A percentile compares a stretch with the other conserved stretches of the same genome.
phyloP scores from a whole-genome alignment of 2,888 invertebrate genomes.

The Periphyllus acericola region DNA sequence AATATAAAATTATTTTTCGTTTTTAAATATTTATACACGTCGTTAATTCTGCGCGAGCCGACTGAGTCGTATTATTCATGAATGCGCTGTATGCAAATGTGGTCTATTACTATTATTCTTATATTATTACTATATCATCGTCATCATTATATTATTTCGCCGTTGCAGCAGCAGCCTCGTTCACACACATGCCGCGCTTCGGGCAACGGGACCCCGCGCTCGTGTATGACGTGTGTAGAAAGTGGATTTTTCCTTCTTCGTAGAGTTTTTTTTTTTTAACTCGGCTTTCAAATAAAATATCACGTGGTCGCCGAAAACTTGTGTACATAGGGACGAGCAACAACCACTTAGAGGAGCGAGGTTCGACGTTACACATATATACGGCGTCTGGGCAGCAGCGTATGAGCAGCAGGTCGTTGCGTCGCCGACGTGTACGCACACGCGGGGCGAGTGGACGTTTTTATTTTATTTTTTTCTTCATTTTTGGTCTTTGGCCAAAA shows the following conservation, averaged over 20 bases:
- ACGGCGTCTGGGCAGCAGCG: not conserved
- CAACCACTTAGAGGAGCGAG: not conserved
- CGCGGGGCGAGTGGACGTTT: not conserved
- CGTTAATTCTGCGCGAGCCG: conserved; percentile 23
- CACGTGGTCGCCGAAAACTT: not conserved
- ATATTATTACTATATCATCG: not conserved
- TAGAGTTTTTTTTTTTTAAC: not conserved
- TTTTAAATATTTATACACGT: conserved; percentile 20
- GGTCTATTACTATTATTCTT: conserved; percentile 15
- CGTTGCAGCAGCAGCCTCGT: not conserved
- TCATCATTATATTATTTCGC: not conserved
- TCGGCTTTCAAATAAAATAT: not conserved
- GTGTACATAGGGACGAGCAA: not conserved
- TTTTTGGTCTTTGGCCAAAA: conserved; percentile 29
- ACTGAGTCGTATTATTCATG: conserved; percentile 18
- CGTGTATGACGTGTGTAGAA: not conserved
- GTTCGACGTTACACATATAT: too few relatives aligned
- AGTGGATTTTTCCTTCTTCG: not conserved
- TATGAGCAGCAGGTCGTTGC: not conserved
- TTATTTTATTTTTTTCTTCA: not conserved
- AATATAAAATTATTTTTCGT: conserved; percentile 28
- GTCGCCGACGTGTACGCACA: not conserved
- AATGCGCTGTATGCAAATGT: conserved; percentile 38
- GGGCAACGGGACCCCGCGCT: not conserved
- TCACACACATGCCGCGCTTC: conserved; percentile 14